Evolutionary conservation across 2,797 vertebrate species (phyloP).

Genomic region (Rhodeus uyekii): DNA sequence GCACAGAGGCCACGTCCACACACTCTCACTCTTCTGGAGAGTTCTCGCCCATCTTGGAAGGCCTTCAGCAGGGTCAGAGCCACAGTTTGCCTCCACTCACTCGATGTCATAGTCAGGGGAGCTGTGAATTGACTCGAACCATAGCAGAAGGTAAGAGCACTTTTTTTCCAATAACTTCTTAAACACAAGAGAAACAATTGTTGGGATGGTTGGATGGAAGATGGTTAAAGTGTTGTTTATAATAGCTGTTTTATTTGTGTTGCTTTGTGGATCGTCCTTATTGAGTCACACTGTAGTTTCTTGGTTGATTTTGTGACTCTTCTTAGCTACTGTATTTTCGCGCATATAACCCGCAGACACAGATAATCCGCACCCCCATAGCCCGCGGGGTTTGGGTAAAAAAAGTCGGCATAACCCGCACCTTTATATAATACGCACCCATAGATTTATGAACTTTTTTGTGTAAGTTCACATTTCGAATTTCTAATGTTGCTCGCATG

Average conservation of each 20-base stretch:
- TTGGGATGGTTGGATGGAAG: no score
- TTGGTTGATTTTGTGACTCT: slow-evolving; percentile 24
- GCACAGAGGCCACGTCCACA: slow-evolving; percentile 80
- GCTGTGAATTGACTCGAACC: slow-evolving; percentile 60
- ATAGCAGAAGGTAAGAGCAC: slow-evolving; percentile 70
- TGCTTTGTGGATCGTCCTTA: not conserved
- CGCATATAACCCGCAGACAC: no score
- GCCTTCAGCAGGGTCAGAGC: slow-evolving; percentile 69
- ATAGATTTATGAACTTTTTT: no score
- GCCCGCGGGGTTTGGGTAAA: no score
- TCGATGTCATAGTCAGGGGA: slow-evolving; percentile 80
- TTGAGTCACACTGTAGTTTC: not conserved
- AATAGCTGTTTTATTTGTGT: not conserved
- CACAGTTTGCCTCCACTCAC: slow-evolving; percentile 77
- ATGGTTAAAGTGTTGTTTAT: not conserved
- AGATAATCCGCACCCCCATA: no score
- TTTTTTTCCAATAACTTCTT: not conserved
- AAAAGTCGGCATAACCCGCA: no score
- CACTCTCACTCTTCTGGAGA: slow-evolving; percentile 88
- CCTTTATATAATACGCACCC: no score
- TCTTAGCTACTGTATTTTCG: no score
- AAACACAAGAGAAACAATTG: not conserved
- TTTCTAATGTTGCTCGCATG: no score
- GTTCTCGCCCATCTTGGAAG: slow-evolving; percentile 85
- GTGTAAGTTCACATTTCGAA: no score